Evolutionary conservation across 2,888 invertebrate species (phyloP).

Genomic region (Hymenopus coronatus): DNA sequence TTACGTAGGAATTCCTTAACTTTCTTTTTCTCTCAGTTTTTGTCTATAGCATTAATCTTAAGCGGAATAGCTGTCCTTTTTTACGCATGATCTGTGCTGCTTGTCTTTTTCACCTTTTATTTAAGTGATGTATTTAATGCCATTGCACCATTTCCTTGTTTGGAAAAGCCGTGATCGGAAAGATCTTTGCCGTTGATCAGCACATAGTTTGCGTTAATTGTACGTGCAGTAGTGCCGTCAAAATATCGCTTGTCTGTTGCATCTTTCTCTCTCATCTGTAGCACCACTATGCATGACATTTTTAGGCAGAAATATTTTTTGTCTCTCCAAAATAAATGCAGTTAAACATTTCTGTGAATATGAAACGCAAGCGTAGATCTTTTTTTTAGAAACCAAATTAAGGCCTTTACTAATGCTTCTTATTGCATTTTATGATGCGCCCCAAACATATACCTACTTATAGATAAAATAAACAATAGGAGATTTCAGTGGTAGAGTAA

Average conservation of each 20-base stretch:
- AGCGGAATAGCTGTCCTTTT: constrained; percentile 1
- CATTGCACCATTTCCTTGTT: constrained; percentile 6
- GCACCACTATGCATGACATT: background rate
- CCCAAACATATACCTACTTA: no score
- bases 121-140: constrained; percentile 28
- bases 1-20: constrained; percentile 7
- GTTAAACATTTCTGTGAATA: no score
- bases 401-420: no score
- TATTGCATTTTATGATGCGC: no score
- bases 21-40: background rate
- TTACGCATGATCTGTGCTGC: constrained; percentile 13
- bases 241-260: background rate
- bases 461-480: no score
- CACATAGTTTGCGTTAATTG: constrained; percentile 5
- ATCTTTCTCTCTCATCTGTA: background rate
- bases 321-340: no score
- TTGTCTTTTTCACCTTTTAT: constrained; percentile 22
- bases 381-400: no score
- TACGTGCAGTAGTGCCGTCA: background rate
- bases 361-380: no score
- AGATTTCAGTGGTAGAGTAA: no score
- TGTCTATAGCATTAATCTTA: constrained; percentile 16
- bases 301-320: no score
- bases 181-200: constrained; percentile 1
- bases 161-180: constrained; percentile 16